Percentiles rank a stretch among this genome's conserved stretches.
Evolutionary conservation across 1,140 invertebrate species (phyloP).

Genomic region (Phymorhynchus buccinoides): DNA sequence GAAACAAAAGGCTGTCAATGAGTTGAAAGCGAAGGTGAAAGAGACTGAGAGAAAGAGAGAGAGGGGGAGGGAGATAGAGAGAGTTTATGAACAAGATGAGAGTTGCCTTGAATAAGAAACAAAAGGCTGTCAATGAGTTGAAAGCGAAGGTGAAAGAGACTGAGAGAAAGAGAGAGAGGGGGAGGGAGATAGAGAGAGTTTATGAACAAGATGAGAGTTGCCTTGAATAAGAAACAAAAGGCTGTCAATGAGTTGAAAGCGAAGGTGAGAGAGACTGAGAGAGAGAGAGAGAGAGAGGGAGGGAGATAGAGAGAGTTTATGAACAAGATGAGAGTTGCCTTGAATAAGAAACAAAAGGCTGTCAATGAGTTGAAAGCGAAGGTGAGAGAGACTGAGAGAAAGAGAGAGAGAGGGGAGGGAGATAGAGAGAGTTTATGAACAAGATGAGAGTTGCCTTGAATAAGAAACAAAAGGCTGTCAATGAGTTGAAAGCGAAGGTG

Average conservation of each 20-base stretch:
- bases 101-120: constrained; percentile 80
- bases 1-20: constrained; percentile 77
- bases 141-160: constrained; percentile 84
- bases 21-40: constrained; percentile 81
- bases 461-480: constrained; percentile 80
- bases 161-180: too few relatives aligned
- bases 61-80: constrained; percentile 78
- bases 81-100: constrained; percentile 80
- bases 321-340: constrained; percentile 78
- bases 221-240: constrained; percentile 79
- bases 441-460: constrained; percentile 79
- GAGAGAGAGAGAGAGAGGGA: too few relatives aligned
- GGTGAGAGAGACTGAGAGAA: constrained; percentile 74
- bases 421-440: constrained; percentile 81
- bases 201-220: constrained; percentile 78
- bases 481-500: constrained; percentile 80
- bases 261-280: too few relatives aligned
- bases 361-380: constrained; percentile 81
- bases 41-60: too few relatives aligned
- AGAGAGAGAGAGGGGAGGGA: too few relatives aligned
- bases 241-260: constrained; percentile 79
- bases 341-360: constrained; percentile 78
- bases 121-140: constrained; percentile 76
- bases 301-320: constrained; percentile 81
- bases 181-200: constrained; percentile 80